These are phyloP conservation scores for Candoia aspera DNA, from an alignment of 2,113 vertebrate species.

Conservation along the genomic window DNA sequence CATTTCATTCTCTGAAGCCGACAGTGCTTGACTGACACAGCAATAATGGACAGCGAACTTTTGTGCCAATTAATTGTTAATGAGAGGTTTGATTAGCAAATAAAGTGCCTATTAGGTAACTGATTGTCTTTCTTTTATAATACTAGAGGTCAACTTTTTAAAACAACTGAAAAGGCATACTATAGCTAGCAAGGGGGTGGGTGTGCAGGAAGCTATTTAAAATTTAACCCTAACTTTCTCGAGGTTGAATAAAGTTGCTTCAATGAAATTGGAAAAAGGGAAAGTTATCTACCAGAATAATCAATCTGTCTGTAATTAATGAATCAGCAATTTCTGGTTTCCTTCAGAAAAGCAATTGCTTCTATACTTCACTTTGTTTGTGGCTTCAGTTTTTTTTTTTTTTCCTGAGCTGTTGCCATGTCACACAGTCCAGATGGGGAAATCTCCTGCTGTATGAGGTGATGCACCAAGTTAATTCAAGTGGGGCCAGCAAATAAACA, in stretches of 20 bases:
- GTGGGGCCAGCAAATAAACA: neutral
- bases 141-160: conserved; percentile 68
- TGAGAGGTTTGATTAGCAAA: conserved; percentile 86
- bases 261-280: conserved; percentile 21
- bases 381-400: neutral
- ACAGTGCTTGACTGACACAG: conserved; percentile 76
- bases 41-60: conserved; percentile 84
- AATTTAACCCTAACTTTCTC: conserved; percentile 51
- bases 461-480: neutral
- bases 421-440: neutral
- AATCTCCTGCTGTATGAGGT: neutral
- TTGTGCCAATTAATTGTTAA: conserved; percentile 90
- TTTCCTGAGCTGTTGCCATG: neutral
- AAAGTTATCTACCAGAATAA: conserved; percentile 8
- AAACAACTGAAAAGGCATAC: conserved; percentile 44
- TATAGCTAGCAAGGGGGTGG: neutral
- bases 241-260: conserved; percentile 57
- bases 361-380: neutral
- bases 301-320: conserved; percentile 16
- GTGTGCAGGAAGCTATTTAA: conserved; percentile 18
- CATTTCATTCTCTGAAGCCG: conserved; percentile 74
- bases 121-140: conserved; percentile 77
- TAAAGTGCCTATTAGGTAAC: conserved; percentile 79
- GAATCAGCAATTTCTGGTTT: conserved; percentile 6
- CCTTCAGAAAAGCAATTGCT: conserved; percentile 6